Evolutionary conservation across 1,140 invertebrate species (phyloP).

Genomic region (Bombus balteatus): DNA sequence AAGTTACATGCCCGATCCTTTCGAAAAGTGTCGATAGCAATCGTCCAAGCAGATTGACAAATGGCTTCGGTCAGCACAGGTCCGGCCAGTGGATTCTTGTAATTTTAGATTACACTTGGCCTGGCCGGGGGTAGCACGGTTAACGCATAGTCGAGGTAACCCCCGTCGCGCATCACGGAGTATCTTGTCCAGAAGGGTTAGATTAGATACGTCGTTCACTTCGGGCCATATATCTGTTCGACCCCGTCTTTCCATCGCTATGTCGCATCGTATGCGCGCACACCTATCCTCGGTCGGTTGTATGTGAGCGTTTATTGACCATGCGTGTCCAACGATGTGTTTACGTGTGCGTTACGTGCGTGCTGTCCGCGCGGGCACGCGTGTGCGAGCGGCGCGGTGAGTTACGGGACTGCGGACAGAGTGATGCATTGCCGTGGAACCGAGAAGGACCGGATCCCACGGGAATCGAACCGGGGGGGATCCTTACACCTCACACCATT

Average conservation of each 20-base stretch:
- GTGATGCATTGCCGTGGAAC: slow-evolving; percentile 81
- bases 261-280: slow-evolving; percentile 44
- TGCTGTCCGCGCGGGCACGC: slow-evolving; percentile 37
- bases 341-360: slow-evolving; percentile 10
- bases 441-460: slow-evolving; percentile 80
- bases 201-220: slow-evolving; percentile 82
- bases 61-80: slow-evolving; percentile 38
- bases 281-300: neutral
- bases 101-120: slow-evolving; percentile 72
- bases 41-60: slow-evolving; percentile 60
- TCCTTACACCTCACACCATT: slow-evolving; percentile 80
- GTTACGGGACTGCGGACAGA: slow-evolving; percentile 82
- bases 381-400: slow-evolving; percentile 71
- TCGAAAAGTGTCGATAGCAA: slow-evolving; percentile 60
- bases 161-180: slow-evolving; percentile 69
- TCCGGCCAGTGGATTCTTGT: slow-evolving; percentile 62
- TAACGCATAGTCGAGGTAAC: slow-evolving; percentile 66
- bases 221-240: slow-evolving; percentile 78
- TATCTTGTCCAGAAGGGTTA: slow-evolving; percentile 81
- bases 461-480: slow-evolving; percentile 76
- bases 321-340: slow-evolving; percentile 68
- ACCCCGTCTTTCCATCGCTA: slow-evolving; percentile 74
- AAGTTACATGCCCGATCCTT: neutral
- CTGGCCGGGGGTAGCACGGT: slow-evolving; percentile 46
- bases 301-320: slow-evolving; percentile 77